Base-by-base conservation (phyloP, 2,797 vertebrate genomes). In the Myoxocephalus aenaeus region DNA sequence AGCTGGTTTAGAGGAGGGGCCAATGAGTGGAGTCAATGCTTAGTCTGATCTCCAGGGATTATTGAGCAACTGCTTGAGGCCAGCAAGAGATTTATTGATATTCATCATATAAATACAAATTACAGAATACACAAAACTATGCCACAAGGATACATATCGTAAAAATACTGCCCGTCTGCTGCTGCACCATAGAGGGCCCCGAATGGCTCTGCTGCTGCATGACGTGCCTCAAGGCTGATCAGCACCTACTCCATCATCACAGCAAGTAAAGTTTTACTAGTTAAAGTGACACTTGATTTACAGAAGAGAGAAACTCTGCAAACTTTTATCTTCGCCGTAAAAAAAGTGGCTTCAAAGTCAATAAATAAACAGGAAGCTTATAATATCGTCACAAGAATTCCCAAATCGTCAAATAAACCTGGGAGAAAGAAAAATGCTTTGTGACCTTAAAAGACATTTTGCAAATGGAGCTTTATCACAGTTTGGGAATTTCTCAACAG, bases 241-340 rank as follows among this genome's bases (percentile, higher is more conserved):
- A 1, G 13, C 14, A 46, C n/a, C 15, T 3, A 17, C 61, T 22
- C 29, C 20, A 22, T 66, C 12, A 12, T 38, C 36, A 42, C 18
- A 62, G 34, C 61, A 65, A 42, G 32, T 38, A 18, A 11, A 34
- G n/a, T 68, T 59, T 73, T 38, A 73, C 18, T 44, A 70, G 10
- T 69, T 77, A 72, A 81, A 53, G 42, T 53, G 74, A 73, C 20
- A 57, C 62, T 34, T 22, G 25, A 48, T 69, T 69, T 68, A 57
- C 15, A 54, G 54, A 51, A 18, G 44, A 48, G 36, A 62, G 12
- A 51, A 12, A 18, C 7, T 20, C 7, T 14, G 4, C 18, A 13
- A 40, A 32, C 34, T 13, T 20, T 7, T 22, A 50, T 50, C 3
- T 29, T 54, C 1, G 9, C 9, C 48, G 13, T 25, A 17, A 15